A percentile compares a stretch with the other conserved stretches of the same genome.
Evolutionary conservation across 2,797 vertebrate species (phyloP).

Genomic region (Lycodopsis pacificus): DNA sequence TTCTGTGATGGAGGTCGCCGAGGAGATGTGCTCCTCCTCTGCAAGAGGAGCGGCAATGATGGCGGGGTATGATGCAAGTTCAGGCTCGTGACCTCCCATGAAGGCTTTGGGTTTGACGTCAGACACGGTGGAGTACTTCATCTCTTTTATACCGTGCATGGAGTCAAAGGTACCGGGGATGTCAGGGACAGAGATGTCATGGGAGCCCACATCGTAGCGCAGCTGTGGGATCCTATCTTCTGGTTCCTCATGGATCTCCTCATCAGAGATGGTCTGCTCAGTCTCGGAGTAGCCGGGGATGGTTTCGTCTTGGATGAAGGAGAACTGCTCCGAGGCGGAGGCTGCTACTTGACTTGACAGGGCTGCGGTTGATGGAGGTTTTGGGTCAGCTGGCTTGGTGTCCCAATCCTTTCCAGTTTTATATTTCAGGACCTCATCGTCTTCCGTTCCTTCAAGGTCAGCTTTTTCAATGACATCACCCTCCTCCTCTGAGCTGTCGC

Average conservation of each 20-base stretch:
- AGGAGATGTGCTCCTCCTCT: constrained; percentile 98
- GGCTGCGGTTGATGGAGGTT: constrained; percentile 26
- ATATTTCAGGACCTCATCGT: constrained; percentile 85
- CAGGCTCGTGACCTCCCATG: constrained; percentile 82
- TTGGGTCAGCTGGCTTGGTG: constrained; percentile 63
- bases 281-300: constrained; percentile 98
- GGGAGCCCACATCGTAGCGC: constrained; percentile 88
- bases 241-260: constrained; percentile 96
- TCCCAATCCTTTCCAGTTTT: constrained; percentile 81
- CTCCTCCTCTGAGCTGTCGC: constrained; percentile 88
- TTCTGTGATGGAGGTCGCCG: constrained; percentile 98
- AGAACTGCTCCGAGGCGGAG: constrained; percentile 88
- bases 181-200: constrained; percentile 91
- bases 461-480: constrained; percentile 94
- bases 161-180: constrained; percentile 88
- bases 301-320: constrained; percentile 98
- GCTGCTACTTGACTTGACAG: constrained; percentile 51
- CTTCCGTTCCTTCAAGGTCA: constrained; percentile 93
- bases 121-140: constrained; percentile 80
- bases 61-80: constrained; percentile 88
- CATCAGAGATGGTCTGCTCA: constrained; percentile 98
- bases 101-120: constrained; percentile 86
- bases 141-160: constrained; percentile 86
- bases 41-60: constrained; percentile 95
- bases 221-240: constrained; percentile 93